A percentile compares a stretch with the other conserved stretches of the same genome.
phyloP scores from a whole-genome alignment of 2,888 invertebrate species.

The Drosophila fungiperda region DNA sequence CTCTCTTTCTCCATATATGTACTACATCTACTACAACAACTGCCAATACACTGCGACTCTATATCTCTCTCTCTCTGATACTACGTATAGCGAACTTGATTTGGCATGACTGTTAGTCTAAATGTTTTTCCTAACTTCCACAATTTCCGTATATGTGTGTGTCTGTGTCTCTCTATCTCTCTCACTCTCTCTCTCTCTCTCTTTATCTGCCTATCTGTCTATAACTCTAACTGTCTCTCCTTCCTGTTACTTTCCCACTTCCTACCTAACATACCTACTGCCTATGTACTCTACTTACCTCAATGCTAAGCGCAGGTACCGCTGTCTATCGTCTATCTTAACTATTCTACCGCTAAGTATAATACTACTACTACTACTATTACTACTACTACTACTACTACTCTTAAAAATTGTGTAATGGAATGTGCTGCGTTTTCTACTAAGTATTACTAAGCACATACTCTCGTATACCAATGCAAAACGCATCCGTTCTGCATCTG shows the following conservation, averaged over 20 bases:
- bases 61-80: constrained; percentile 44
- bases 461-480: constrained; percentile 34
- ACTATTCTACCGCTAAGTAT: constrained; percentile 44
- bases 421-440: constrained; percentile 67
- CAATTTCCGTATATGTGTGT: constrained; percentile 57
- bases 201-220: constrained; percentile 21
- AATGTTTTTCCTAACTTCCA: constrained; percentile 62
- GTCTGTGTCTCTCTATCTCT: constrained; percentile 44
- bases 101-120: constrained; percentile 76
- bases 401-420: constrained; percentile 52
- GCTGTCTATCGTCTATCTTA: constrained; percentile 43
- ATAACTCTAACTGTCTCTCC: constrained; percentile 11
- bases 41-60: constrained; percentile 50
- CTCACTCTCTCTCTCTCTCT: constrained; percentile 30
- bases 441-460: constrained; percentile 60
- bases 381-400: constrained; percentile 28
- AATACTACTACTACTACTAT: constrained; percentile 17
- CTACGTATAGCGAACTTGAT: constrained; percentile 68
- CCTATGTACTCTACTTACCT: constrained; percentile 33
- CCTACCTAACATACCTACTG: constrained; percentile 18
- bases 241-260: constrained; percentile 22
- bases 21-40: constrained; percentile 20
- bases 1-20: constrained; percentile 24
- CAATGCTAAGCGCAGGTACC: constrained; percentile 44
- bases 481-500: constrained; percentile 36